Evolutionary conservation across 2,888 invertebrate species (phyloP), one percentile per base, ranked within the genome.

Genomic region (Oscheius sp.): DNA sequence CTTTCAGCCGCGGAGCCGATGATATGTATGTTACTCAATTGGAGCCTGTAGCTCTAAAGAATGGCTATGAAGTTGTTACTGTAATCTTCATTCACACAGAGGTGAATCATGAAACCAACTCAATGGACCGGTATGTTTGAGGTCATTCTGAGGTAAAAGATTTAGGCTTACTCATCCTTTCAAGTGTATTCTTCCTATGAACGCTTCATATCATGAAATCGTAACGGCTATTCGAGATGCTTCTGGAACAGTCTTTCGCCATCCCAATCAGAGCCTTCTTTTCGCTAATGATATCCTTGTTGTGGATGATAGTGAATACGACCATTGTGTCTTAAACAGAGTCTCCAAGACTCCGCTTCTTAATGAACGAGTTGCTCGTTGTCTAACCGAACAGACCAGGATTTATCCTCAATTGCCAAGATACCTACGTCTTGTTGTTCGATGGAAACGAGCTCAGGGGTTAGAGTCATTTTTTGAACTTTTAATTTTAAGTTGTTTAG

Each of bases 81-180:
- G 20, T 39, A 20, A 27, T 65, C 23, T 65, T 65, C 42, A n/a
- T 65, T 17, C 65, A 65, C n/a, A 23, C 53, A 17, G 39, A 52
- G 29, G 25, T n/a, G 2, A 25, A 23, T 17, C 31, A 31, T 29
- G 45, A 31, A 2, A 31, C 61, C 25, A 29, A 42, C 42, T 17
- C 17, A 23, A 61, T 45, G 57, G 39, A 34, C 8, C 33, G 6
- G n/a, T 10, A 37, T n/a, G 1, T 57, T 57, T n/a, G n/a, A n/a
- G n/a, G n/a, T n/a, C n/a, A n/a, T n/a, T n/a, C n/a, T n/a, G n/a
- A n/a, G n/a, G n/a, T 57, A 6, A 3, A 50, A 33, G 34, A 31
- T 55, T n/a, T n/a, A 65, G 65, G 29, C n/a, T 65, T 15, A 65
- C 53, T 1, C 39, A 53, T n/a, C 65, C 65, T 15, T 65, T 65